Base-by-base conservation (phyloP, 2,888 invertebrate species). In the Syrista parreyssii region DNA sequence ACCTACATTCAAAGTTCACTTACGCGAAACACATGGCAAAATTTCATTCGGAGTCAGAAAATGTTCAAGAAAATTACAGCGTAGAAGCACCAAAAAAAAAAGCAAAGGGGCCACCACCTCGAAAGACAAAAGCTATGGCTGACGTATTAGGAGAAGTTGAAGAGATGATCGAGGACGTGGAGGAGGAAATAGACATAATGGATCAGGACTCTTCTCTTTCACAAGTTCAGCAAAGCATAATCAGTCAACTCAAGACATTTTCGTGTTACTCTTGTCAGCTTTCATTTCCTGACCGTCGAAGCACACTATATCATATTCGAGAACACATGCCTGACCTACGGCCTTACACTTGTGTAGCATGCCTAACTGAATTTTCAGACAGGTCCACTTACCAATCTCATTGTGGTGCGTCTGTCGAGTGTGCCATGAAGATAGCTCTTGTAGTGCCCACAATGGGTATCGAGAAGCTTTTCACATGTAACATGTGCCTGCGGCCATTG, bases 381-480 rank as follows among this genome's bases (percentile, higher is more conserved):
- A 86, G 90, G 12, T 84, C 88, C 0, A 85, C 88, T 77, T 91
- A 91, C 75, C 91, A 91, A 12, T 40, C 86, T 0, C 91, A 91
- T 73, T 91, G 91, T 75, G 87, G 86, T 23, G 89, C 87, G 0
- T 91, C 91, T 0, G 91, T 90, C 12, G 94, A 94, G 79, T 94
- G 94, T 81, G 94, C 94, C 0, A 93, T 94, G 85, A 93, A 93
- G 81, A 93, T 91, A 12, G 91, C 91, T 4, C 80, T 89, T 1
- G 91, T 91, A 0, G 80, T 89, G 3, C 91, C 91, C 0, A 88
- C 88, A 71, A 85, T 86, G 12, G 91, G 91, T 0, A 82, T 83
- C 4, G 91, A 91, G 40, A 89, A 88, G 71, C 91, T 91, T 68
- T 91, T 91, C 76, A 91, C 91, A 0, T 91, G 91, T 72, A 91